Evolutionary conservation across 2,113 vertebrate species (phyloP).

Genomic region (Semicossyphus pulcher): DNA sequence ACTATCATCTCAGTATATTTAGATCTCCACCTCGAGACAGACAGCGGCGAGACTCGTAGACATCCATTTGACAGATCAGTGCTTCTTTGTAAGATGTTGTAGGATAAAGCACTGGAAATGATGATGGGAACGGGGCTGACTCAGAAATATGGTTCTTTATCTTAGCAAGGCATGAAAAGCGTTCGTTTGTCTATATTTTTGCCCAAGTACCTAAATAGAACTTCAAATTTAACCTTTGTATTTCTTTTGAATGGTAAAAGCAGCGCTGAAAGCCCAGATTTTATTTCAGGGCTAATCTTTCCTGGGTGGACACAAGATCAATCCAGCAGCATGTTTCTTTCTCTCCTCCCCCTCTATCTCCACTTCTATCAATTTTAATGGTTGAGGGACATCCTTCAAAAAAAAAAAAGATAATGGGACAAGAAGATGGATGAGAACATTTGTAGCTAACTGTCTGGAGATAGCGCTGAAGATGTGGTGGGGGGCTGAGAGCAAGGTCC

Average conservation of each 20-base stretch:
- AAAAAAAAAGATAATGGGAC: slow-evolving; percentile 89
- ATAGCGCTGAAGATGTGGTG: slow-evolving; percentile 76
- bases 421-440: slow-evolving; percentile 94
- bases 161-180: slow-evolving; percentile 10
- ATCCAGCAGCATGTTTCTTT: slow-evolving; percentile 85
- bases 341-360: slow-evolving; percentile 79
- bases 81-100: slow-evolving; percentile 46
- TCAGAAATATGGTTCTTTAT: slow-evolving; percentile 29
- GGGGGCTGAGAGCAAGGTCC: slow-evolving; percentile 48
- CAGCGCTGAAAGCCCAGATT: slow-evolving; percentile 70
- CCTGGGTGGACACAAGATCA: slow-evolving; percentile 83
- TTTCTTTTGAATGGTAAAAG: slow-evolving; percentile 38
- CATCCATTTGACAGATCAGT: slow-evolving; percentile 50
- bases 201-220: too few relatives aligned
- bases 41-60: background rate
- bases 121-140: slow-evolving; percentile 11
- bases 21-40: slow-evolving; percentile 21
- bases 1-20: slow-evolving; percentile 46
- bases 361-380: slow-evolving; percentile 93
- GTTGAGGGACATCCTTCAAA: slow-evolving; percentile 92
- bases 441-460: slow-evolving; percentile 86
- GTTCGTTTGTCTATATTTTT: slow-evolving; percentile 31
- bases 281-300: slow-evolving; percentile 83
- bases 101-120: slow-evolving; percentile 26
- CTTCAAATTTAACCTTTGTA: slow-evolving; percentile 25